phyloP scores from a whole-genome alignment of 2,797 vertebrate genomes.

The Labroides dimidiatus region DNA sequence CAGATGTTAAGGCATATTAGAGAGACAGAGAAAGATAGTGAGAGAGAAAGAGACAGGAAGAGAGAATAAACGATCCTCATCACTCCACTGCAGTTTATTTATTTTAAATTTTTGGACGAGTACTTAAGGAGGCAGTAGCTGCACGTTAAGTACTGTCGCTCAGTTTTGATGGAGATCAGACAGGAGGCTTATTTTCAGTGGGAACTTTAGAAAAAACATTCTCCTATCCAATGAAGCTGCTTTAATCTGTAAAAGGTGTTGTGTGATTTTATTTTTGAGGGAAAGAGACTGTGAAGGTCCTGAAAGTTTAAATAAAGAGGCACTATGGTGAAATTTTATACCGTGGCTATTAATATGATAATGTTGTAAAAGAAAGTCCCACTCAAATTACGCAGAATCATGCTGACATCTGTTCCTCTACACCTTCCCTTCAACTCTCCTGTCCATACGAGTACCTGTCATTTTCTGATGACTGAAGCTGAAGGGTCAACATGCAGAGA shows the following conservation, averaged over 20 bases:
- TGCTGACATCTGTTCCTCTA: no score
- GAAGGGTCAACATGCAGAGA: no score
- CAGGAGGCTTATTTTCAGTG: conserved; percentile 49
- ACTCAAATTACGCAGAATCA: no score
- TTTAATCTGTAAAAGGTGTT: conserved; percentile 56
- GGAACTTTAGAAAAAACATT: conserved; percentile 62
- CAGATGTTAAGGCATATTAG: conserved; percentile 70
- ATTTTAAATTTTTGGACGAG: conserved; percentile 65
- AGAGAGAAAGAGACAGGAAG: conserved; percentile 32
- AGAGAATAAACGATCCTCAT: conserved; percentile 73
- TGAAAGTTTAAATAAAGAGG: conserved; percentile 32
- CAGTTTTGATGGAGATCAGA: conserved; percentile 54
- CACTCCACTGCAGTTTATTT: conserved; percentile 83
- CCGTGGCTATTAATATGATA: not conserved
- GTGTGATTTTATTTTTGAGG: conserved; percentile 29
- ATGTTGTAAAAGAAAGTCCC: conserved; percentile 4
- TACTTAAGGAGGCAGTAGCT: conserved; percentile 64
- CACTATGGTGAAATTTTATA: not conserved
- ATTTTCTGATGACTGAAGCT: no score
- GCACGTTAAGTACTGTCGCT: conserved; percentile 59
- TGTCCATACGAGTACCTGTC: no score
- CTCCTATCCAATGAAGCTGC: conserved; percentile 54
- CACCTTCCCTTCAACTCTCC: no score
- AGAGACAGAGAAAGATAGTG: conserved; percentile 44
- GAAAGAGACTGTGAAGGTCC: conserved; percentile 75